phyloP scores from a whole-genome alignment of 23 tunicate genomes.

The Clavelina lepadiformis region DNA sequence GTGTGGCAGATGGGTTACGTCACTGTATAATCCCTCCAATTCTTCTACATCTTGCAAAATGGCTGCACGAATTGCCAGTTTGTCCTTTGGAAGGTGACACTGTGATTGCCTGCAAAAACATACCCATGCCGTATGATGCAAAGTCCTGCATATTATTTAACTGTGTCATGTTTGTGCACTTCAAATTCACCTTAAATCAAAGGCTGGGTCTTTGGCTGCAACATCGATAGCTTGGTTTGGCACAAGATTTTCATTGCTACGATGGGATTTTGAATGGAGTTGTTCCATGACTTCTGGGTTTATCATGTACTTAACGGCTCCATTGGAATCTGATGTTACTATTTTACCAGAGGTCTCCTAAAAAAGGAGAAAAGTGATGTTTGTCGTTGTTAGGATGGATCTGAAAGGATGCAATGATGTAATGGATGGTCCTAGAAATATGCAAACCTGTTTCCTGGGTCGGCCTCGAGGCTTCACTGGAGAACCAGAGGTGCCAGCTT shows the following conservation, averaged over 20 bases:
- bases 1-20: slow-evolving; percentile 26
- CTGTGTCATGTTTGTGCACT: background rate
- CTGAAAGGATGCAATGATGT: no score
- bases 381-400: no score
- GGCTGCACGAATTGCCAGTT: slow-evolving; percentile 72
- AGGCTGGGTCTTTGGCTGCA: slow-evolving; percentile 66
- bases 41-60: slow-evolving; percentile 58
- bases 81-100: slow-evolving; percentile 48
- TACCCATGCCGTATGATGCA: background rate
- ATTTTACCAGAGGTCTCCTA: slow-evolving; percentile 18
- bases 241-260: slow-evolving; percentile 67
- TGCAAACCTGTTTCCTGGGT: slow-evolving; percentile 3
- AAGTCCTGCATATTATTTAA: background rate
- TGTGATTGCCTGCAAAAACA: slow-evolving; percentile 48
- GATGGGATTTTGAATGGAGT: slow-evolving; percentile 38
- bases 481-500: slow-evolving; percentile 33
- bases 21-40: slow-evolving; percentile 35
- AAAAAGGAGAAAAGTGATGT: no score
- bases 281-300: slow-evolving; percentile 65
- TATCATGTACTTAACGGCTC: slow-evolving; percentile 73
- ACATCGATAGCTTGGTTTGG: slow-evolving; percentile 85
- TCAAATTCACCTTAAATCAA: slow-evolving; percentile 46
- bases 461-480: slow-evolving; percentile 32
- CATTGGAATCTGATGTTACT: slow-evolving; percentile 22
- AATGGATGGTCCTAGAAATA: background rate